phyloP scores from a whole-genome alignment of 1,140 invertebrate species.

The Condylostylus longicornis region DNA sequence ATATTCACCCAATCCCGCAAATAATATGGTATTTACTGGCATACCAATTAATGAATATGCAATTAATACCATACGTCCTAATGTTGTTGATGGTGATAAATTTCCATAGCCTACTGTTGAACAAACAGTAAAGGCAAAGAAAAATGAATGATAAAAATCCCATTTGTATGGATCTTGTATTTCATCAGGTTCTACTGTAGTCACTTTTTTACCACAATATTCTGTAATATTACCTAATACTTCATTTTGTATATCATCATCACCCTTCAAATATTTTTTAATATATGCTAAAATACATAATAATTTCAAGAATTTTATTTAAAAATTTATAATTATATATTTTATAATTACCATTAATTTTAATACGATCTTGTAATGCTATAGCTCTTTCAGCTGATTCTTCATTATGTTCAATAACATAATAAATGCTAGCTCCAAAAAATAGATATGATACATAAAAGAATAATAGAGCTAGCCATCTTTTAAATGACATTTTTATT shows the following conservation, averaged over 20 bases:
- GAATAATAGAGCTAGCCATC: constrained; percentile 57
- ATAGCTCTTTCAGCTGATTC: constrained; percentile 41
- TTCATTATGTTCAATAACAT: constrained; percentile 53
- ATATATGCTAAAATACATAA: constrained; percentile 14
- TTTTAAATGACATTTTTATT: constrained; percentile 55
- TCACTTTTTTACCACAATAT: constrained; percentile 55
- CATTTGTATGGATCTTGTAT: constrained; percentile 46
- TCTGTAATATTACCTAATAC: constrained; percentile 44
- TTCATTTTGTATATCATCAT: constrained; percentile 36
- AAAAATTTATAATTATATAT: constrained; percentile 7
- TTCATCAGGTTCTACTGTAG: constrained; percentile 41
- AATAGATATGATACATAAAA: constrained; percentile 60
- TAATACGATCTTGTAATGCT: constrained; percentile 43
- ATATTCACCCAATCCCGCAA: constrained; percentile 63
- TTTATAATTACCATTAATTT: constrained; percentile 50
- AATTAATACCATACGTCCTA: constrained; percentile 76
- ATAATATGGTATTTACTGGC: constrained; percentile 78
- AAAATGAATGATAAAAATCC: constrained; percentile 88
- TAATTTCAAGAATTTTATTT: constrained; percentile 2
- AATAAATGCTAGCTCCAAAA: constrained; percentile 61
- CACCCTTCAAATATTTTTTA: constrained; percentile 20
- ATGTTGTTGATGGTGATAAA: constrained; percentile 65
- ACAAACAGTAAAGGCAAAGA: constrained; percentile 87
- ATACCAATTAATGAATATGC: constrained; percentile 89
- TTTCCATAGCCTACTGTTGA: constrained; percentile 90